These are phyloP conservation scores for Urocitellus parryii DNA, from an alignment of 2,113 vertebrate species.

Conservation along the genomic window DNA sequence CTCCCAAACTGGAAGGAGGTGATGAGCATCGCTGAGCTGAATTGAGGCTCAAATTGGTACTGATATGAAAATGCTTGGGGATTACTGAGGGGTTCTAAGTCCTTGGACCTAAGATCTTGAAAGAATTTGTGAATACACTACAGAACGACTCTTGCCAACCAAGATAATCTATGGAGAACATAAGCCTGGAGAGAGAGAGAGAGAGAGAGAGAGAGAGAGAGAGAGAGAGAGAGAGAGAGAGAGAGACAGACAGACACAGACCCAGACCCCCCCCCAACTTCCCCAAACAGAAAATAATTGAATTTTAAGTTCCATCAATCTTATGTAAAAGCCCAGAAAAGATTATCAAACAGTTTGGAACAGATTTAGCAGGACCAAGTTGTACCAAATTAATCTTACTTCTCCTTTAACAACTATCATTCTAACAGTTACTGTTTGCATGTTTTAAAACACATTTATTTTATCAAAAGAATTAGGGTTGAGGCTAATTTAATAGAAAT, in stretches of 20 bases:
- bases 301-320: background rate
- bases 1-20: background rate
- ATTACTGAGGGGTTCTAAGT: background rate
- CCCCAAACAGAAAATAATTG: background rate
- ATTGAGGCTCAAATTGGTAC: background rate
- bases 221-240: background rate
- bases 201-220: background rate
- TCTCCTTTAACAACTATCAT: background rate
- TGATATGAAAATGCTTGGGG: background rate
- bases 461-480: constrained; percentile 38
- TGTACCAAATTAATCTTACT: background rate
- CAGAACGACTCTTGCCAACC: background rate
- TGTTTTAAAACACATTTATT: background rate
- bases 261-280: background rate
- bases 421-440: background rate
- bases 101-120: background rate
- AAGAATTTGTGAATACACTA: constrained; percentile 7
- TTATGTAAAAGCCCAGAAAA: background rate
- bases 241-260: background rate
- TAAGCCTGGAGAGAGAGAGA: background rate
- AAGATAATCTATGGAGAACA: background rate
- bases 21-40: background rate
- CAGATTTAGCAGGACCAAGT: background rate
- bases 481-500: background rate
- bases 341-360: background rate